These are phyloP conservation scores for Thamnophis elegans DNA, from an alignment of 2,797 vertebrate species.

Conservation along the genomic window DNA sequence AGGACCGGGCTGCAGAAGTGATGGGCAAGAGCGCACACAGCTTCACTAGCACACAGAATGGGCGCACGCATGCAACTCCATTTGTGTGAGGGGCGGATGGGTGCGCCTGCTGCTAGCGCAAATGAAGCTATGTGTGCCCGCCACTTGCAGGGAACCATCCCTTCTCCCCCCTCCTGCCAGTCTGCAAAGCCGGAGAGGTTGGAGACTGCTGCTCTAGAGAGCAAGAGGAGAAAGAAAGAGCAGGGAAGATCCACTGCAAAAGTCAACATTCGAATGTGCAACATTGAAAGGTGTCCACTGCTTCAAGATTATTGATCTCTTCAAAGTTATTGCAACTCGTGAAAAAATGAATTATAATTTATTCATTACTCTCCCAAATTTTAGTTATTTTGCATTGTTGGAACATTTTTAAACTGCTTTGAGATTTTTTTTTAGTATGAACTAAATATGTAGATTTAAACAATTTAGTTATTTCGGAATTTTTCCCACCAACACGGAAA, in stretches of 20 bases:
- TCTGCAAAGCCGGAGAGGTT: background rate
- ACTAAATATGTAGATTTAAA: background rate
- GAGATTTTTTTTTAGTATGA: background rate
- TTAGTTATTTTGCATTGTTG: background rate
- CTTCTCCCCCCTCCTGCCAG: background rate
- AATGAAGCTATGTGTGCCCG: background rate
- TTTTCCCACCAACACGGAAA: background rate
- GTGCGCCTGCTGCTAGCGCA: background rate
- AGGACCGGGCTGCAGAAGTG: background rate
- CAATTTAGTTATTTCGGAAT: background rate
- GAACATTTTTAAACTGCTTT: background rate
- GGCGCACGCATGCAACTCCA: background rate
- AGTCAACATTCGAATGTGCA: background rate
- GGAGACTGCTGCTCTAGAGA: background rate
- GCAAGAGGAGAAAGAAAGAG: background rate
- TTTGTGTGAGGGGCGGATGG: background rate
- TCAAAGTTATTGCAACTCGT: too few species aligned
- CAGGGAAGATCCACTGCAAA: background rate
- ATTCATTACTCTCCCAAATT: background rate
- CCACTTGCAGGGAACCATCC: background rate
- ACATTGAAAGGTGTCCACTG: background rate
- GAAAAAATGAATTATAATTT: background rate
- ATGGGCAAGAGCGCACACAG: background rate
- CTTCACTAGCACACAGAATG: background rate
- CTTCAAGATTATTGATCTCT: background rate